A percentile compares a stretch with the other conserved stretches of the same genome.
phyloP scores from a whole-genome alignment of 2,888 invertebrate species.

The Pandemis corylana region DNA sequence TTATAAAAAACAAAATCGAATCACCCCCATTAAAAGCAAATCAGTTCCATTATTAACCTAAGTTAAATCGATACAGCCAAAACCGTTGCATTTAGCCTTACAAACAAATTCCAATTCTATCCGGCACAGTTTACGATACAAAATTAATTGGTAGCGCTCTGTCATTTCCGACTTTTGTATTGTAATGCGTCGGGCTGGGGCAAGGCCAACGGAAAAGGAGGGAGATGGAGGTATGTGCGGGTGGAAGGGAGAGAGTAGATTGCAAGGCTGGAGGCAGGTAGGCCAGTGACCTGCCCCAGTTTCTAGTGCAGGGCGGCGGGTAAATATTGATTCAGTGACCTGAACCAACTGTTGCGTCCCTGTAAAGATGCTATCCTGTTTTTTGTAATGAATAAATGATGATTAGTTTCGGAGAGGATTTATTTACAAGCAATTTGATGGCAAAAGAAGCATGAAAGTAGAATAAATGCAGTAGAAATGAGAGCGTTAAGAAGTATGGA shows the following conservation, averaged over 20 bases:
- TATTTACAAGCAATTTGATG: background rate
- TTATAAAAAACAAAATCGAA: constrained; percentile 61
- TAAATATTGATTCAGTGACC: constrained; percentile 81
- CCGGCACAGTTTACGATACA: constrained; percentile 55
- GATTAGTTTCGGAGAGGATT: constrained; percentile 10
- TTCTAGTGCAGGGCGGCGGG: constrained; percentile 74
- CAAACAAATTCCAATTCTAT: constrained; percentile 54
- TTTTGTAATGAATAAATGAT: constrained; percentile 37
- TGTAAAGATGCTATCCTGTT: constrained; percentile 47
- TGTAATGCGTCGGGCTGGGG: constrained; percentile 65
- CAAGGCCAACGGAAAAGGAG: constrained; percentile 72
- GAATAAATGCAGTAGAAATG: too few species aligned
- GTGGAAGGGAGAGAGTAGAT: constrained; percentile 61
- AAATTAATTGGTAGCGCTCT: constrained; percentile 63
- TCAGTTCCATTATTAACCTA: constrained; percentile 61
- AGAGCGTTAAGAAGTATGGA: too few species aligned
- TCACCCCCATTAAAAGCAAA: constrained; percentile 69
- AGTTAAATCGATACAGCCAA: constrained; percentile 66
- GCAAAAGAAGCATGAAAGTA: too few species aligned
- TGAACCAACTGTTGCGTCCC: constrained; percentile 72
- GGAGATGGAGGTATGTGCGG: constrained; percentile 49
- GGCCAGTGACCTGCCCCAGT: constrained; percentile 82
- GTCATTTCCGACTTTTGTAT: constrained; percentile 78
- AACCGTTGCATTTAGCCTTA: constrained; percentile 60
- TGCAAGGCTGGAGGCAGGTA: constrained; percentile 81